Base-by-base conservation (phyloP, 2,797 vertebrate species). In the Acanthurus leucopareius region DNA sequence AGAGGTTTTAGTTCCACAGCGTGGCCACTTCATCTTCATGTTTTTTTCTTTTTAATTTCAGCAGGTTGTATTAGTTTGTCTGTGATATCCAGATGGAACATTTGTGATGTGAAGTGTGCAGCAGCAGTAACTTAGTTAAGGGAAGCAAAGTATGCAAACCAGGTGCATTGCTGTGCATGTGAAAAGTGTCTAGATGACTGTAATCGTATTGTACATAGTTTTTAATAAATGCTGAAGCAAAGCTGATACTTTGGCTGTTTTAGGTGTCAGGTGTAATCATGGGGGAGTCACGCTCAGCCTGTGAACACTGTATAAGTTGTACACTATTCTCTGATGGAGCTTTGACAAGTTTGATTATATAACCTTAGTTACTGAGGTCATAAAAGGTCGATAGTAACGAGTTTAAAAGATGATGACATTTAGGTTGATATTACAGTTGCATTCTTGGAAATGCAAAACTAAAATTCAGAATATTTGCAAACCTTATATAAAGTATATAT, bases 221-320 rank as follows among this genome's bases (percentile, higher is more conserved):
- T 87, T 80, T 86, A 87, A 87, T 87, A 86, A 82, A 87, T 54
- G 57, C 22, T 45, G 69, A 84, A 71, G 48, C 51, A 47, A 72
- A 66, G 57, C 51, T 66, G 53, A 11, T 15, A 3, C 15, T 25
- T 32, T n/a, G 40, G 49, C 6, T 17, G 28, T 64, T 20, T 62
- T 52, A 58, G 7, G 45, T 62, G 58, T 67, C 49, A 63, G 10
- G 45, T 7, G 14, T 20, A 2, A 5, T 51, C 25, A 35, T 11
- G 44, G 40, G 40, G 20, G 5, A 60, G 59, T 10, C 4, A 2
- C 7, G 7, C 56, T 58, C 17, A 35, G 28, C 9, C 16, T 13
- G 11, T 35, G 10, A 7, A 58, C n/a, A 38, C 5, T 25, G 25
- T 25, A 25, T 2, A 40, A n/a, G 17, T 4, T 20, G 19, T 15